Evolutionary conservation across 2,113 vertebrate genomes (phyloP), one percentile per base, ranked within the genome.

Genomic region (Pedionomus torquatus): DNA sequence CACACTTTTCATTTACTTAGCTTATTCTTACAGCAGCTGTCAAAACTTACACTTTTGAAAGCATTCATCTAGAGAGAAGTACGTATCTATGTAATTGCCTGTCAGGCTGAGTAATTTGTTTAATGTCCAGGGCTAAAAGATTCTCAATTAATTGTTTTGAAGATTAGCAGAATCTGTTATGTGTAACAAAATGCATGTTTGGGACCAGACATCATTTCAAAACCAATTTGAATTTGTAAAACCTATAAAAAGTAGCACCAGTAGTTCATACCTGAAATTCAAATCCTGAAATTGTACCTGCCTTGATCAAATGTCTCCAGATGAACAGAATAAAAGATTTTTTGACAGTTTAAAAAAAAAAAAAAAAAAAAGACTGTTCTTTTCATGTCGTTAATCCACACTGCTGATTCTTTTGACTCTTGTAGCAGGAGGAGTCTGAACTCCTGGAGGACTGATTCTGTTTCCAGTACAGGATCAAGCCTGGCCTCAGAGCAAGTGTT

Each of bases 131-230:
- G 74, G 78, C 89, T 97, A 97, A 97, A 80, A 95, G 70, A 95
- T 80, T 91, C 74, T 86, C 95, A 96, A 89, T 97, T 95, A 96
- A 96, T 90, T 97, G 89, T 72, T 90, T 76, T 87, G 94, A 96
- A 97, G 97, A 90, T 95, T 80, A 97, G 46, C 60, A 95, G 74
- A 92, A 95, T 82, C 77, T 76, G 44, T 81, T 92, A 86, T 7
- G 10, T 58, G 37, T 83, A 94, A 84, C 81, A 49, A 83, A 93
- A 84, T 26, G 37, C 17, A 9, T 78, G 24, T 87, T 93, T 94
- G 46, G 19, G 43, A 19, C 46, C 51, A 89, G 60, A 33, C 15
- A 58, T n/a, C 6, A 37, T 71, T 69, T 87, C 55, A 75, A 89
- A 91, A 79, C 15, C 5, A 71, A 43, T 84, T 26, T 93, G 43